Evolutionary conservation across 1,140 invertebrate genomes (phyloP).

Genomic region (Drosophila tropicalis): DNA sequence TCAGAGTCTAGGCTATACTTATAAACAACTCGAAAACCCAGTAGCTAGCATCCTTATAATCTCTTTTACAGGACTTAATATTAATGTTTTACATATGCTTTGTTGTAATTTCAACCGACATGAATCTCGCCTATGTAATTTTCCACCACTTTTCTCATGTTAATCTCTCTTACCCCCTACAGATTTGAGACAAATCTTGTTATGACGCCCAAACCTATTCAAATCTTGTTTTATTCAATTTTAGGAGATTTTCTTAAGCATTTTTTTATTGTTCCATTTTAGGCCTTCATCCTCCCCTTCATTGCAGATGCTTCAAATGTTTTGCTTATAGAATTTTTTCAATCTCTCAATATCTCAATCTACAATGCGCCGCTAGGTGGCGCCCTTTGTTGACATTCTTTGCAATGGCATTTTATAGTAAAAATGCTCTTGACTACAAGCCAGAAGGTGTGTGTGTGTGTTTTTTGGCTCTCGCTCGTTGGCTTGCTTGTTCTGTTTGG

Average conservation of each 20-base stretch:
- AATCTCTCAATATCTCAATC: slow-evolving; percentile 11
- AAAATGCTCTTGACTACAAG: slow-evolving; percentile 6
- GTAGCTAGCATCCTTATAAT: too few relatives aligned
- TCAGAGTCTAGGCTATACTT: too few relatives aligned
- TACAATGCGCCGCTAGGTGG: slow-evolving; percentile 12
- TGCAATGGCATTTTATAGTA: slow-evolving; percentile 15
- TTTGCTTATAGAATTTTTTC: slow-evolving; percentile 11
- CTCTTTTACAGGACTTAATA: too few relatives aligned
- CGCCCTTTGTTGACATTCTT: slow-evolving; percentile 22
- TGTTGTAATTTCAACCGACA: too few relatives aligned
- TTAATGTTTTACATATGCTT: too few relatives aligned
- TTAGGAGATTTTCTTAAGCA: neutral
- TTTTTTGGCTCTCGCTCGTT: slow-evolving; percentile 15
- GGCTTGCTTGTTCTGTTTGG: slow-evolving; percentile 19
- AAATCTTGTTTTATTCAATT: neutral
- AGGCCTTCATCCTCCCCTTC: neutral
- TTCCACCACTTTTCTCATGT: too few relatives aligned
- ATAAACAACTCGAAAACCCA: too few relatives aligned
- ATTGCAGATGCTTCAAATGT: slow-evolving; percentile 8
- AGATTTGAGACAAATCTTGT: too few relatives aligned
- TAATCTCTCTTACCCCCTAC: too few relatives aligned
- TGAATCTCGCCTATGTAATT: too few relatives aligned
- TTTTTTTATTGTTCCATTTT: slow-evolving; percentile 6
- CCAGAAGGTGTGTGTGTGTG: slow-evolving; percentile 15
- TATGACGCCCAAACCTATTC: too few relatives aligned